phyloP scores from a whole-genome alignment of 2,888 invertebrate species.

The Tachystola acroxantha region DNA sequence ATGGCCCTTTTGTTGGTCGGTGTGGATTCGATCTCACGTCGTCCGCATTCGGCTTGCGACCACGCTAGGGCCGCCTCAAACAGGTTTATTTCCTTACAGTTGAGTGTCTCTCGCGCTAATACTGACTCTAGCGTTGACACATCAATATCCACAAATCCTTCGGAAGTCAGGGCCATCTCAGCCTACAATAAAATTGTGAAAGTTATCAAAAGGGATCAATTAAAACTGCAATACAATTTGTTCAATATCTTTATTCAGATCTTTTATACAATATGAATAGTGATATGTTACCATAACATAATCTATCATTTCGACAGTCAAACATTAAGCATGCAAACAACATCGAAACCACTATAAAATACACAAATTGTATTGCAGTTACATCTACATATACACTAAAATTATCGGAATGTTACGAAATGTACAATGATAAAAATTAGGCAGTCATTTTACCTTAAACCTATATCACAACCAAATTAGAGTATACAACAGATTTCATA shows the following conservation, averaged over 20 bases:
- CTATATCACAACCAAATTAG: constrained; percentile 68
- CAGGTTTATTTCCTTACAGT: constrained; percentile 94
- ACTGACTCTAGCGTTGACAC: constrained; percentile 95
- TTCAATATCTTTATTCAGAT: constrained; percentile 60
- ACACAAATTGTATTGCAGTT: constrained; percentile 74
- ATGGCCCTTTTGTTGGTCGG: constrained; percentile 88
- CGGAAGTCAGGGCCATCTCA: constrained; percentile 96
- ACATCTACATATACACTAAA: constrained; percentile 13
- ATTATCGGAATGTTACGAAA: constrained; percentile 8
- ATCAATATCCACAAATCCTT: constrained; percentile 97
- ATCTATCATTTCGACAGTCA: constrained; percentile 34
- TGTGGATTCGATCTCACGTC: constrained; percentile 89
- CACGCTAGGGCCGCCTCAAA: constrained; percentile 95
- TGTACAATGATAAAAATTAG: constrained; percentile 15
- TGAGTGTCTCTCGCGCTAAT: constrained; percentile 93
- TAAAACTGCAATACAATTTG: constrained; percentile 79
- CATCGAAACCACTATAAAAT: constrained; percentile 24
- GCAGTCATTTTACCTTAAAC: constrained; percentile 26
- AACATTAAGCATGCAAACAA: constrained; percentile 49
- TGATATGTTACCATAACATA: constrained; percentile 43
- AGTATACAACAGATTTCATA: constrained; percentile 31
- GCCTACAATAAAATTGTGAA: constrained; percentile 84
- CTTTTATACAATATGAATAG: constrained; percentile 30
- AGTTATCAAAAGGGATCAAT: constrained; percentile 36
- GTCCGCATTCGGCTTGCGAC: constrained; percentile 93